Evolutionary conservation across 2,888 invertebrate genomes (phyloP).

Genomic region (Poecilobothrus nobilitatus): DNA sequence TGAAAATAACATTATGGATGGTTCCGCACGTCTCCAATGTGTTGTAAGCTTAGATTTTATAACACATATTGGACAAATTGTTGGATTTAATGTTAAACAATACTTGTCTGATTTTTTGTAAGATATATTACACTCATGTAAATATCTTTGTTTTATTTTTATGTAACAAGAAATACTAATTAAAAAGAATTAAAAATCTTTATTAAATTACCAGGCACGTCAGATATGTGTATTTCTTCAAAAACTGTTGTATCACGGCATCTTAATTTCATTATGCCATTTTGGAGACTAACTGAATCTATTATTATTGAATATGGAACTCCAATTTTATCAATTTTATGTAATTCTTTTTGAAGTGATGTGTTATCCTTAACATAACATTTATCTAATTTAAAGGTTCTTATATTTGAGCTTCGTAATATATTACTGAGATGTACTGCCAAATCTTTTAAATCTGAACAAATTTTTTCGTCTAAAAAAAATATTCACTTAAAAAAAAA

Average conservation of each 20-base stretch:
- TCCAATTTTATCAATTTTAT: constrained; percentile 53
- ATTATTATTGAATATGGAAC: constrained; percentile 67
- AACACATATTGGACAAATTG: constrained; percentile 63
- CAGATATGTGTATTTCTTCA: constrained; percentile 61
- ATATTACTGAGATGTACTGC: constrained; percentile 50
- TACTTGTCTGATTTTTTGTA: constrained; percentile 65
- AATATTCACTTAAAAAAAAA: background rate
- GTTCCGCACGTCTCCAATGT: constrained; percentile 79
- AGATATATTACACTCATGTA: constrained; percentile 8
- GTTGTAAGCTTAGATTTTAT: constrained; percentile 76
- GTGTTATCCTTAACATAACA: constrained; percentile 24
- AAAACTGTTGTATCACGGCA: constrained; percentile 59
- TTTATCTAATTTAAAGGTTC: constrained; percentile 38
- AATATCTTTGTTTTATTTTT: background rate
- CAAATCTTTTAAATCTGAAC: constrained; percentile 48
- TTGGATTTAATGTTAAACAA: constrained; percentile 66
- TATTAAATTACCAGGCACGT: constrained; percentile 54
- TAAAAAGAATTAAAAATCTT: constrained; percentile 42
- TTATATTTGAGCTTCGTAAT: constrained; percentile 44
- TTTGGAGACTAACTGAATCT: constrained; percentile 55
- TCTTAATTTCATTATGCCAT: constrained; percentile 59
- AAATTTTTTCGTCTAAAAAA: constrained; percentile 28
- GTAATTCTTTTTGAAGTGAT: constrained; percentile 38
- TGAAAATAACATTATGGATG: constrained; percentile 58
- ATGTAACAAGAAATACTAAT: background rate